Conservation (phyloP, 2,888 invertebrate species). For the Baronia brevicornis region DNA sequence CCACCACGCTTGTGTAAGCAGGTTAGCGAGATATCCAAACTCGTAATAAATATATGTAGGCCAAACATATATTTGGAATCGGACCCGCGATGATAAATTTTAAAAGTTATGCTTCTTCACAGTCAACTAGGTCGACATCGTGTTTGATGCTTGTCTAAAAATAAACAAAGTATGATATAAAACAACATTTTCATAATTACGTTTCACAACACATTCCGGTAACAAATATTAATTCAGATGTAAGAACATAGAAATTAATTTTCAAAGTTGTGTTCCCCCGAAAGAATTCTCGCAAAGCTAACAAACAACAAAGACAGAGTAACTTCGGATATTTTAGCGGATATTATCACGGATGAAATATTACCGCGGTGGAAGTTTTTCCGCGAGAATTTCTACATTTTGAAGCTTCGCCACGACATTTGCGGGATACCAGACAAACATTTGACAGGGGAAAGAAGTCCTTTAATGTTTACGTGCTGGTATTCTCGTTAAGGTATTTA, state of each 20-base stretch:
- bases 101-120: no score
- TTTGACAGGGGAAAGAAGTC: constrained; percentile 49
- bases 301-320: constrained; percentile 54
- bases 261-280: constrained; percentile 27
- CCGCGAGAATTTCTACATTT: constrained; percentile 42
- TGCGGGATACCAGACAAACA: constrained; percentile 53
- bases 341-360: constrained; percentile 52
- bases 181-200: constrained; percentile 1
- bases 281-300: constrained; percentile 49
- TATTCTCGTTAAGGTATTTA: constrained; percentile 19
- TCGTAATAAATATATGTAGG: no score
- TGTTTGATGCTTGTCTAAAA: no score
- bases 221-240: constrained; percentile 25
- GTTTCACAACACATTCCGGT: constrained; percentile 8
- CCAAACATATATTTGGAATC: no score
- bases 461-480: constrained; percentile 33
- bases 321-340: constrained; percentile 35
- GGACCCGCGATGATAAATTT: no score
- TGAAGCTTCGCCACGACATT: constrained; percentile 49
- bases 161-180: no score
- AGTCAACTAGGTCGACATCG: no score
- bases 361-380: constrained; percentile 50
- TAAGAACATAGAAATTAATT: constrained; percentile 41
- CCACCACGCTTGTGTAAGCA: no score
- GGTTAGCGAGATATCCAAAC: no score